Base-by-base conservation (phyloP, 2,113 vertebrate genomes). In the Acanthochromis polyacanthus region DNA sequence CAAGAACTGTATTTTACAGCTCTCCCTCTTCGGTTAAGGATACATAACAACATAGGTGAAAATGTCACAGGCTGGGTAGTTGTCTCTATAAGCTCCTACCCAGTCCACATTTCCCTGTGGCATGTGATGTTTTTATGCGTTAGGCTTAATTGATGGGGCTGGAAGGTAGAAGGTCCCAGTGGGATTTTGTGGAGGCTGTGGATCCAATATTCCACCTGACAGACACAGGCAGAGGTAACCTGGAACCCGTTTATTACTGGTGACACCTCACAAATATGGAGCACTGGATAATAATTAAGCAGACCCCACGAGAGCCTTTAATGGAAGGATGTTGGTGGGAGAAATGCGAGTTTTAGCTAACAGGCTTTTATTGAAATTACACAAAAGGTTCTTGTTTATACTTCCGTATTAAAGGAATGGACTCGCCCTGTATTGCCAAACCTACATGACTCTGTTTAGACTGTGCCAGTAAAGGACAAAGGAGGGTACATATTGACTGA, bases 231-330 rank as follows among this genome's bases (percentile, higher is more conserved):
- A 71, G 58, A 68, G 56, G 14, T 74, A 80, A 76, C 66, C 65
- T 56, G 62, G 66, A 74, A 80, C 60, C 77, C 78, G 74, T 79
- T 90, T 92, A 90, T 92, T 93, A 84, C 80, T 62, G 74, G 55
- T 89, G 91, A 91, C 91, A 90, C 81, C 77, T 85, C 83, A 88
- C 84, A 89, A 85, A 89, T 88, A 88, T 78, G 70, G 75, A 91
- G 81, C 82, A 68, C 63, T 25, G 53, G 70, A 78, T 89, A 86
- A 83, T 88, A 86, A 88, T 75, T 16, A 85, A 65, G 73, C 45
- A 71, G 53, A 73, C 59, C 84, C 78, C 83, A 67, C 16, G 89
- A 85, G 88, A 82, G 74, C 74, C 53, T 60, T 58, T 75, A 76
- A 87, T 79, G 62, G 75, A 83, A 59, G 63, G 65, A 78, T 70